Conservation (phyloP, 2,113 vertebrate genomes). For the Chelonoidis abingdonii region DNA sequence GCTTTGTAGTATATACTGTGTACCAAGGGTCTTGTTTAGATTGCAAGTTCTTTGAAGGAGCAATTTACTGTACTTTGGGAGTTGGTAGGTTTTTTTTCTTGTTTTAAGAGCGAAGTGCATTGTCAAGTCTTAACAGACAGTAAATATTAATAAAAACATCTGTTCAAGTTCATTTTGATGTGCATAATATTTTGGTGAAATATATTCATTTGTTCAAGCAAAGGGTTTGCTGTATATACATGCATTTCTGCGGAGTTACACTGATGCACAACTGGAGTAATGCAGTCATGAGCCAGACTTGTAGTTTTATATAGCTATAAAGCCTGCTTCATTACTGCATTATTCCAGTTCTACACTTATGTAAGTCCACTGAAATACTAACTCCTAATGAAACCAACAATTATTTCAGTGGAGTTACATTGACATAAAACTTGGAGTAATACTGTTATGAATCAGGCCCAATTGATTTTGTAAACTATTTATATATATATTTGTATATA, state of each 20-base stretch:
- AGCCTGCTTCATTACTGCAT: background rate
- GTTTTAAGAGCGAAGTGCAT: background rate
- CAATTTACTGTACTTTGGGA: no score
- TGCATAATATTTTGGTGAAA: background rate
- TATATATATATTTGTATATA: background rate
- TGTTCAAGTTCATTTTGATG: background rate
- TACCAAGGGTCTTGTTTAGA: no score
- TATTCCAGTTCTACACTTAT: background rate
- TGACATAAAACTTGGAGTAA: background rate
- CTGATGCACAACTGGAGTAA: background rate
- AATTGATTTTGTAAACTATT: background rate
- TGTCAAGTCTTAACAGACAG: background rate
- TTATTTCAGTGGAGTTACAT: background rate
- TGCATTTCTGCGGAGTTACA: background rate
- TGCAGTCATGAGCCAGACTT: background rate
- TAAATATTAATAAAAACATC: background rate
- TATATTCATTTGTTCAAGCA: background rate
- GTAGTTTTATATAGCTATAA: background rate
- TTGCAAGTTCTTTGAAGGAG: no score
- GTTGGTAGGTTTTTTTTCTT: background rate
- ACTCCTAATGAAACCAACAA: background rate
- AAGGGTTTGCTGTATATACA: background rate
- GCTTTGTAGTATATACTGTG: no score
- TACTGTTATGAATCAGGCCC: background rate
- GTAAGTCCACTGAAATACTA: background rate